A percentile compares a stretch with the other conserved stretches of the same genome.
Evolutionary conservation across 2,113 vertebrate species (phyloP).

Genomic region (Ramphastos sulfuratus): DNA sequence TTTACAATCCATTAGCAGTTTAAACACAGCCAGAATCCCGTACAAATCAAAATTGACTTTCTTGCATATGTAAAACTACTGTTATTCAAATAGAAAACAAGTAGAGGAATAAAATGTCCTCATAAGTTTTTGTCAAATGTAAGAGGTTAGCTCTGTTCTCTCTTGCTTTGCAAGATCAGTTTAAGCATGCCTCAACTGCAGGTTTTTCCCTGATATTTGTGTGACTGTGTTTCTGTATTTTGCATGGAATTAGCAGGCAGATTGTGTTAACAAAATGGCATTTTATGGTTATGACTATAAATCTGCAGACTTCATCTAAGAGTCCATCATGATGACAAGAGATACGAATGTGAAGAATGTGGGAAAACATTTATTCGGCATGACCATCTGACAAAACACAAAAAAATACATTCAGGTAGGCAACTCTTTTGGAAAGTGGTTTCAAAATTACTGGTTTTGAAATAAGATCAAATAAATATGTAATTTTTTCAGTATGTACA

Average conservation of each 20-base stretch:
- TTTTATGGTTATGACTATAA: background rate
- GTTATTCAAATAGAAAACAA: background rate
- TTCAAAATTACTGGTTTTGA: background rate
- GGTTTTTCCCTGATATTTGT: background rate
- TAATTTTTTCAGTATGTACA: background rate
- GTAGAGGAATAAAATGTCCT: background rate
- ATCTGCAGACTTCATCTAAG: constrained; percentile 88
- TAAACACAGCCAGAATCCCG: background rate
- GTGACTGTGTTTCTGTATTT: background rate
- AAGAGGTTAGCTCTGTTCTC: background rate
- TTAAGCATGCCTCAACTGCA: background rate
- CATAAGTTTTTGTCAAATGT: background rate
- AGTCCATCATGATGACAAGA: constrained; percentile 96
- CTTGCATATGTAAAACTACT: background rate
- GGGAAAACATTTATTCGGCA: constrained; percentile 98
- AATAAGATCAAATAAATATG: background rate
- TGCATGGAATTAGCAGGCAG: background rate
- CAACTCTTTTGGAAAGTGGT: background rate
- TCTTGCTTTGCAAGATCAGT: background rate
- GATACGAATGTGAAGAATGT: constrained; percentile 97
- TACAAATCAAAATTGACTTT: background rate
- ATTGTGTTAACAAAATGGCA: background rate
- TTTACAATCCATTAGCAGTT: background rate
- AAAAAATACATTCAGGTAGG: constrained; percentile 96
- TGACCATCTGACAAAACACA: constrained; percentile 97